These are phyloP conservation scores for Periphyllus acericola DNA, from an alignment of 2,888 invertebrate species.

Conservation along the genomic window DNA sequence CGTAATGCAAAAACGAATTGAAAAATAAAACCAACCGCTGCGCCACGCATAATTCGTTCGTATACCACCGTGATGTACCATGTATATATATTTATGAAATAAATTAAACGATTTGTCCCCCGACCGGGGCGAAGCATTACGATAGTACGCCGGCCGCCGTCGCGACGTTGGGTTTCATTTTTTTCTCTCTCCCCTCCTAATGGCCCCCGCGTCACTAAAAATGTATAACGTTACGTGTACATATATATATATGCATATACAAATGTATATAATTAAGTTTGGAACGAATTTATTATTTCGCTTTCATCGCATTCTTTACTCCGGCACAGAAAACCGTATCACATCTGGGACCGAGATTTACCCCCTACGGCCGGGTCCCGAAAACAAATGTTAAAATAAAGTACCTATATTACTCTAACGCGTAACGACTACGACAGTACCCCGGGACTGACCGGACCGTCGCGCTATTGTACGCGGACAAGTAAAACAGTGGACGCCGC, in stretches of 20 bases:
- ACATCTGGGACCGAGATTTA: no score
- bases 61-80: background rate
- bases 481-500: no score
- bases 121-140: background rate
- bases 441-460: no score
- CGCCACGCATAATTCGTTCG: background rate
- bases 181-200: background rate
- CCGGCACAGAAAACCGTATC: no score
- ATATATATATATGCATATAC: no score
- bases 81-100: background rate
- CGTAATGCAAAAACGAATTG: slow-evolving; percentile 18
- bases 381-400: no score
- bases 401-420: no score
- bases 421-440: no score
- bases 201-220: background rate
- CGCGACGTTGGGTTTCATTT: background rate
- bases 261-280: background rate
- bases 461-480: no score
- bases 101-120: slow-evolving; percentile 26
- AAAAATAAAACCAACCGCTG: slow-evolving; percentile 5
- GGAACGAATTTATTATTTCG: background rate
- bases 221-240: background rate
- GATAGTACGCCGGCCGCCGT: background rate
- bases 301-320: background rate
- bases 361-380: no score